Percentiles rank a stretch among this genome's conserved stretches.
Conservation (phyloP, 2,113 vertebrate genomes). For the Bufo gargarizans region DNA sequence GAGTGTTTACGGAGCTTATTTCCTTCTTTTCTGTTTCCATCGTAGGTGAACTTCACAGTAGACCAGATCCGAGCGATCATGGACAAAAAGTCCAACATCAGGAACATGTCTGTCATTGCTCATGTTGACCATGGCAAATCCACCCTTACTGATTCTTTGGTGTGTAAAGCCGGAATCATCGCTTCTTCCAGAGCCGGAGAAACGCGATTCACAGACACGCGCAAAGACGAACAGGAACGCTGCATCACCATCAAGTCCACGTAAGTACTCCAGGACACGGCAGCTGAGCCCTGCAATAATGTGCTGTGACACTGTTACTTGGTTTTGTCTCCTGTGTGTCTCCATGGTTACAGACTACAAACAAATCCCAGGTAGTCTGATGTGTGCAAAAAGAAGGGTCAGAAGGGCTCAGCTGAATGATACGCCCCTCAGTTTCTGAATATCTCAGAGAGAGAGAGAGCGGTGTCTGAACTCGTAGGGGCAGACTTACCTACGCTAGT, state of each 20-base stretch:
- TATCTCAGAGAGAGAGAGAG: too few relatives aligned
- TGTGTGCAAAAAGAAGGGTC: too few relatives aligned
- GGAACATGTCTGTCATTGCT: slow-evolving; percentile 98
- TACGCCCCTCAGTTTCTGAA: too few relatives aligned
- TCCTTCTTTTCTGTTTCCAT: neutral
- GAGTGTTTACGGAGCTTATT: too few relatives aligned
- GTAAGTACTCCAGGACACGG: slow-evolving; percentile 71
- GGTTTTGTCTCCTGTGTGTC: too few relatives aligned
- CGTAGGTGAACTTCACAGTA: slow-evolving; percentile 95
- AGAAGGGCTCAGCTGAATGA: too few relatives aligned
- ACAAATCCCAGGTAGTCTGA: neutral
- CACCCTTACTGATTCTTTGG: slow-evolving; percentile 91
- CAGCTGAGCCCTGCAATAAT: neutral
- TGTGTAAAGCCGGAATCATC: slow-evolving; percentile 97
- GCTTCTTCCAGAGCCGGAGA: slow-evolving; percentile 90
- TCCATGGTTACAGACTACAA: neutral
- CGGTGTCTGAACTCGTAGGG: too few relatives aligned
- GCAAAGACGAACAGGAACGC: slow-evolving; percentile 94
- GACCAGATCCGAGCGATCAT: slow-evolving; percentile 98
- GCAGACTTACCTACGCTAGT: too few relatives aligned
- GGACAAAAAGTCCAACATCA: slow-evolving; percentile 98
- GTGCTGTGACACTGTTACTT: neutral
- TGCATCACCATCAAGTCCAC: slow-evolving; percentile 98
- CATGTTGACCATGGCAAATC: slow-evolving; percentile 97
- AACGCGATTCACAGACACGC: slow-evolving; percentile 92